A percentile compares a stretch with the other conserved stretches of the same genome.
These are phyloP conservation scores for Crematogaster levior DNA, from an alignment of 2,888 invertebrate genomes.

Conservation along the genomic window DNA sequence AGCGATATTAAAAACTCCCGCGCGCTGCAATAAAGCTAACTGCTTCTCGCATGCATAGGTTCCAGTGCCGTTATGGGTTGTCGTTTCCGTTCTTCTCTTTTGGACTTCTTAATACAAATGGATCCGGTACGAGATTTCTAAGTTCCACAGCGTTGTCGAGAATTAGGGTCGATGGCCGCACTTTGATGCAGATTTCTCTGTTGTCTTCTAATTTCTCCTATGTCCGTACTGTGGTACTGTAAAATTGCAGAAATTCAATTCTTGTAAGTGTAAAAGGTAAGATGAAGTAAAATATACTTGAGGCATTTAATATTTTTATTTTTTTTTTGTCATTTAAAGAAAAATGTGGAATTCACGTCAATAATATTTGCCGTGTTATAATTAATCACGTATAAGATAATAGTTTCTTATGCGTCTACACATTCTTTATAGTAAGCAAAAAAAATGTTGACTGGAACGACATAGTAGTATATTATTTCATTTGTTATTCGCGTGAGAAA, in stretches of 20 bases:
- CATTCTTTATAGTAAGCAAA: neutral
- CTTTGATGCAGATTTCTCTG: neutral
- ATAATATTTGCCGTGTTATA: neutral
- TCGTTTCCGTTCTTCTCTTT: slow-evolving; percentile 64
- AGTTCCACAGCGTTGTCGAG: slow-evolving; percentile 42
- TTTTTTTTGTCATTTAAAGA: neutral
- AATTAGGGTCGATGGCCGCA: slow-evolving; percentile 22
- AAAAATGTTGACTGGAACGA: neutral
- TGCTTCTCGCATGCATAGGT: slow-evolving; percentile 75
- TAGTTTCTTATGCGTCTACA: too few relatives aligned
- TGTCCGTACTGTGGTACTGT: too few relatives aligned
- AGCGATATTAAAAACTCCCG: slow-evolving; percentile 84
- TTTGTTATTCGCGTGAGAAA: neutral
- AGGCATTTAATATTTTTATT: neutral
- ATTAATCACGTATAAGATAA: neutral
- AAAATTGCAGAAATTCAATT: neutral
- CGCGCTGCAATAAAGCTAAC: slow-evolving; percentile 82
- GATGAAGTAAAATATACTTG: neutral
- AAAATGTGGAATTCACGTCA: neutral
- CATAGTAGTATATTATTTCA: neutral
- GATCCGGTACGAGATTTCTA: slow-evolving; percentile 45
- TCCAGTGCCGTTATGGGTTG: slow-evolving; percentile 64
- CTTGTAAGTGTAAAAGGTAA: neutral
- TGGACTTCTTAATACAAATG: slow-evolving; percentile 44
- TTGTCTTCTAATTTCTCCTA: neutral